Percentiles rank a stretch among this genome's conserved stretches.
These are phyloP conservation scores for Tyto alba DNA, from an alignment of 2,113 vertebrate species.

Conservation along the genomic window DNA sequence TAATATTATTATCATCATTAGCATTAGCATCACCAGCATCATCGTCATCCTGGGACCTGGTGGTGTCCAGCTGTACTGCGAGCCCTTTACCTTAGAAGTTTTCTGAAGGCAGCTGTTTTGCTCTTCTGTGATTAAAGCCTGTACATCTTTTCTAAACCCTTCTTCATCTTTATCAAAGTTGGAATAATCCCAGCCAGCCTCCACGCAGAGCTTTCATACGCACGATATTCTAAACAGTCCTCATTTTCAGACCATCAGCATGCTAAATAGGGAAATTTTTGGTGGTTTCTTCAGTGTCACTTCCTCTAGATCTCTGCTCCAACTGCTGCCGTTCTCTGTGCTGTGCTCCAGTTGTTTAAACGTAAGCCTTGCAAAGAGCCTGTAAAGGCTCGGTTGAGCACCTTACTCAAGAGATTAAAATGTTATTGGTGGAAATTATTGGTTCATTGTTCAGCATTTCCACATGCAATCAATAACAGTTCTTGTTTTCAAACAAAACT, in stretches of 20 bases:
- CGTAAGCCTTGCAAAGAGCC: background rate
- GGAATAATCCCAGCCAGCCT: background rate
- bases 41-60: background rate
- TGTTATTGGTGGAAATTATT: background rate
- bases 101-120: background rate
- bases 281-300: background rate
- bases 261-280: background rate
- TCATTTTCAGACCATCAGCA: background rate
- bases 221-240: background rate
- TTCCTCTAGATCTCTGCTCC: background rate
- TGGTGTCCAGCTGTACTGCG: background rate
- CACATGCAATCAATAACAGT: background rate
- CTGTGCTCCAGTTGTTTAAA: background rate
- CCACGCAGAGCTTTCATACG: background rate
- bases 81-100: background rate
- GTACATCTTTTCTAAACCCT: background rate
- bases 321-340: accelerated
- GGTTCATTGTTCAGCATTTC: background rate
- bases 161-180: background rate
- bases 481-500: background rate
- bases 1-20: too few species aligned
- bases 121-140: background rate
- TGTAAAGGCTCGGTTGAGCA: background rate
- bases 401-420: background rate
- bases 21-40: background rate